A percentile compares a stretch with the other conserved stretches of the same genome.
Conservation (phyloP, 2,797 vertebrate species). For the Hypotaenidia philippensis region DNA sequence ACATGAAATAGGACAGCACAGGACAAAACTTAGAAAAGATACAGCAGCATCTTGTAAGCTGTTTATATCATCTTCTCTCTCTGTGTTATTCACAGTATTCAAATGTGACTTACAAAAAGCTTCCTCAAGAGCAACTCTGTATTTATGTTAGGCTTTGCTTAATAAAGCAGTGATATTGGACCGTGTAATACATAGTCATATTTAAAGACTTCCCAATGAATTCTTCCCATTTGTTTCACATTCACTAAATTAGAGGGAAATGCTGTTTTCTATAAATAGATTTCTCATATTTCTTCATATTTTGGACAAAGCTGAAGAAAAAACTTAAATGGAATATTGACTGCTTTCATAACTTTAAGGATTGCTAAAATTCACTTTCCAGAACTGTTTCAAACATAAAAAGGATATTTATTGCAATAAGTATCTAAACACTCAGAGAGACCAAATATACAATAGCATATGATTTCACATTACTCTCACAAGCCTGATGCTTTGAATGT, state of each 20-base stretch:
- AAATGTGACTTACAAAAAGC: background rate
- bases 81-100: background rate
- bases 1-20: background rate
- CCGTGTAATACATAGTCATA: background rate
- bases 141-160: background rate
- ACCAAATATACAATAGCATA: background rate
- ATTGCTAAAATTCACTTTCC: background rate
- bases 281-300: background rate
- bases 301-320: background rate
- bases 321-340: background rate
- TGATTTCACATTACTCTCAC: background rate
- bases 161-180: background rate
- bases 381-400: background rate
- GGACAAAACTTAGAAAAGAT: background rate
- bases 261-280: background rate
- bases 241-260: background rate
- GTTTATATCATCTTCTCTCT: background rate
- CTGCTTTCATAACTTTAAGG: background rate
- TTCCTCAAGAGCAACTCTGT: background rate
- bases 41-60: background rate
- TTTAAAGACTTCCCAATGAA: background rate
- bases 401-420: background rate
- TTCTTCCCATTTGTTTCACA: background rate
- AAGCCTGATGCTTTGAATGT: background rate
- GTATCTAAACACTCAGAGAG: background rate